Evolutionary conservation across 2,888 invertebrate genomes (phyloP), one percentile per base, ranked within the genome.

Genomic region (Hartigia nigra): DNA sequence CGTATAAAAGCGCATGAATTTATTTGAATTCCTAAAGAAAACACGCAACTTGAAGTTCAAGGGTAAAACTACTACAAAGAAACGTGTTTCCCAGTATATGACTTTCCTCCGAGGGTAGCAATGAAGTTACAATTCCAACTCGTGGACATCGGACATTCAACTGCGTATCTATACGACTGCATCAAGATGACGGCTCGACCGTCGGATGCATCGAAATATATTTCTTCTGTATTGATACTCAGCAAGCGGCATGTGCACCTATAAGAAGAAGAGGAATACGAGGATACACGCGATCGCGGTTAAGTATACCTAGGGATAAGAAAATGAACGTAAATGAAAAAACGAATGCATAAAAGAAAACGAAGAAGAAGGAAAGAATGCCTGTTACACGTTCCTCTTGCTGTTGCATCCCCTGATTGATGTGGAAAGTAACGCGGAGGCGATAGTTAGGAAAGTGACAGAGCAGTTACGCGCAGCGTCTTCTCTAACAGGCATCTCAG

Each of bases 361-460:
- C 55, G 55, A 55, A 14, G 9, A 55, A 55, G 55, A 23, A 23
- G 55, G 23, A 55, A 55, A 55, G 55, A 55, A 55, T 55, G 55
- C 2, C 55, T 23, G 55, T 55, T 55, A 9, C 55, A 55, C 55
- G 55, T 55, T 55, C 55, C 55, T 55, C 55, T 55, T 23, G 55
- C 55, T 23, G 55, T 55, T 55, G 23, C 55, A 55, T 23, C 55
- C 55, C 34, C 39, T 72, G 75, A 77, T 77, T 75, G 75, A 77
- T 78, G 79, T 69, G 12, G 75, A 74, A 80, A 75, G 55, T 31
- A 37, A 69, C 35, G 74, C 55, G 31, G 74, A 37, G n/a, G 75
- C 36, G 78, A 78, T 78, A 77, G 77, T 74, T 76, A 75, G 35
- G 75, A 72, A 31, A 80, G 75, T 31, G 77, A 77, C 76, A 75